Base-by-base conservation (phyloP, 2,888 invertebrate species). In the Notodonta dromedarius region DNA sequence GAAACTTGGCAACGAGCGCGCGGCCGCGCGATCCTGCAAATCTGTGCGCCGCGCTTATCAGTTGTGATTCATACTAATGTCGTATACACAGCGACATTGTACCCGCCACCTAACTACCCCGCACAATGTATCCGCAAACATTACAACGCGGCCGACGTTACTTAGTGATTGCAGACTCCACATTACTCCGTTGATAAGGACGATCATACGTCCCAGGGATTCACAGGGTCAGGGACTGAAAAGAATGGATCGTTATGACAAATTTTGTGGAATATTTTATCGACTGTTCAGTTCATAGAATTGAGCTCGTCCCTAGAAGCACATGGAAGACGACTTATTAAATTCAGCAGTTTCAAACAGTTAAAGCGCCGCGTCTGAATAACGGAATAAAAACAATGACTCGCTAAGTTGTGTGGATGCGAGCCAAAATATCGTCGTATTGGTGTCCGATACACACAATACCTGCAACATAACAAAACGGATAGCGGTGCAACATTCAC, bases 251-350 rank as follows among this genome's bases (percentile, higher is more conserved):
- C 85, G 83, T 86, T 86, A 88, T 90, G 89, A 88, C 87, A 91
- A 90, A 91, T 89, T 86, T 87, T 83, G 83, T 80, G 82, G 87
- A 90, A 92, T 90, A 91, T 91, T 90, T 90, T 90, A 90, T 90
- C 87, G 87, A 87, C 78, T 82, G 87, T 87, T 88, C 85, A 87
- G 87, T 87, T 89, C 85, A 83, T 35, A 7, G 35, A 35, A 35
- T 4, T 35, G 35, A 35, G 4, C 35, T 35, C 35, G 35, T 35
- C 35, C 7, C 35, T 35, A 35, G 2, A 82, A 82, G 81, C 86
- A 85, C 79, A 84, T 80, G 80, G 81, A 85, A 86, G 85, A 3
- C 35, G 35, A 35, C 35, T 35, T 88, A 86, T 85, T 85, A 88
- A 86, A 91, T 89, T 88, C 85, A 87, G 83, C 80, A 78, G 86